Conservation (phyloP, 1,140 invertebrate genomes). For the Leucophenga varia region DNA sequence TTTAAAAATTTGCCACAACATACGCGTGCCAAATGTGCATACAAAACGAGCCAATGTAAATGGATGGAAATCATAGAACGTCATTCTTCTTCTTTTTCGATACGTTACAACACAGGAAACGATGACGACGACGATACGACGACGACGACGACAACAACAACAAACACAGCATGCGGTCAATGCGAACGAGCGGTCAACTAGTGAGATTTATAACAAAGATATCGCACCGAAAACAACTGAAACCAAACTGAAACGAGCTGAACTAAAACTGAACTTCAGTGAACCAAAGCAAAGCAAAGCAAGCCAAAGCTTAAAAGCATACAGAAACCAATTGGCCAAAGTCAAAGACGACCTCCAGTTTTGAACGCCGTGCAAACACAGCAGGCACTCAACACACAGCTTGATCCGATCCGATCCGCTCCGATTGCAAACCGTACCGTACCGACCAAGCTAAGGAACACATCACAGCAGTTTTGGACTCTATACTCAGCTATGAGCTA, state of each 20-base stretch:
- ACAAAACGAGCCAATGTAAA: constrained; percentile 43
- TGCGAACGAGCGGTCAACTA: constrained; percentile 38
- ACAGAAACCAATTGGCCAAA: constrained; percentile 36
- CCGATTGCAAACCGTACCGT: too few species aligned
- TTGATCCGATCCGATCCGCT: too few species aligned
- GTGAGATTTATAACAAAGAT: constrained; percentile 53
- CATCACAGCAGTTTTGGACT: too few species aligned
- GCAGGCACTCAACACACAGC: neutral
- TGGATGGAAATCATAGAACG: too few species aligned
- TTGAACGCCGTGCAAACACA: neutral
- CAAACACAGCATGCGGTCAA: constrained; percentile 44
- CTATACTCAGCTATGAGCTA: constrained; percentile 51
- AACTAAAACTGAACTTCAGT: too few species aligned
- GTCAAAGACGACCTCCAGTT: constrained; percentile 29
- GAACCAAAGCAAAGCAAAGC: too few species aligned
- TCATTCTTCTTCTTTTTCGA: too few species aligned
- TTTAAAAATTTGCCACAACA: constrained; percentile 12
- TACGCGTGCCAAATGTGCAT: constrained; percentile 50
- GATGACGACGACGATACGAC: constrained; percentile 3
- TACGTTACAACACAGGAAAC: constrained; percentile 39
- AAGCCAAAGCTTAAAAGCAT: too few species aligned
- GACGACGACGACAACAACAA: constrained; percentile 24
- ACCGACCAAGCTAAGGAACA: too few species aligned
- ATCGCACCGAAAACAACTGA: constrained; percentile 35
- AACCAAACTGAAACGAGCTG: too few species aligned